Evolutionary conservation across 2,113 vertebrate genomes (phyloP).

Genomic region (Anolis carolinensis): DNA sequence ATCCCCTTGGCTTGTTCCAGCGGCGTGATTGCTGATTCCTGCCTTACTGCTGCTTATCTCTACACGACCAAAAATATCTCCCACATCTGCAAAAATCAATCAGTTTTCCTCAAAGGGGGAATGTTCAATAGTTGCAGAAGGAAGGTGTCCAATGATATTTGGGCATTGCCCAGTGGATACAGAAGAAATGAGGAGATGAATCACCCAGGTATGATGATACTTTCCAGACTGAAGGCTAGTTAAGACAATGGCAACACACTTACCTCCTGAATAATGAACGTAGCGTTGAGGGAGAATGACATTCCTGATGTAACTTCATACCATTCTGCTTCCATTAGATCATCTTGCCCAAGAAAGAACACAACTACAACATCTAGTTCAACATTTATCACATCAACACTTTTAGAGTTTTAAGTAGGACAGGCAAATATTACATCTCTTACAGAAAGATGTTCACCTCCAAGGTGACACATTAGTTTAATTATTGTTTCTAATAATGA

Average conservation of each 20-base stretch:
- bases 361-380: conserved; percentile 43
- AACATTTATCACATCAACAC: conserved; percentile 41
- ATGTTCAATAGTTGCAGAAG: conserved; percentile 38
- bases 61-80: conserved; percentile 52
- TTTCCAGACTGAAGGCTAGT: conserved; percentile 16
- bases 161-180: conserved; percentile 13
- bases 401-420: conserved; percentile 38
- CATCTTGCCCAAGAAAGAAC: conserved; percentile 41
- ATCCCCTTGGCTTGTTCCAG: conserved; percentile 44
- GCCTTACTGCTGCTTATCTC: conserved; percentile 44
- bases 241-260: conserved; percentile 12
- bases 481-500: conserved; percentile 2
- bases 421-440: conserved; percentile 19
- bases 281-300: conserved; percentile 22
- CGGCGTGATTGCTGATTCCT: conserved; percentile 33
- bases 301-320: conserved; percentile 34
- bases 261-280: conserved; percentile 34
- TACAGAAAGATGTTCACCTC: not conserved
- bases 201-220: conserved; percentile 5
- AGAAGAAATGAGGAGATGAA: not conserved
- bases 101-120: conserved; percentile 37
- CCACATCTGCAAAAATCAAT: conserved; percentile 42
- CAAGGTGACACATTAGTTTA: conserved; percentile 5
- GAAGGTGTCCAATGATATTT: conserved; percentile 40
- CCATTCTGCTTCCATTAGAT: conserved; percentile 40